Base-by-base conservation (phyloP, 2,888 invertebrate species). In the Seira ritae region DNA sequence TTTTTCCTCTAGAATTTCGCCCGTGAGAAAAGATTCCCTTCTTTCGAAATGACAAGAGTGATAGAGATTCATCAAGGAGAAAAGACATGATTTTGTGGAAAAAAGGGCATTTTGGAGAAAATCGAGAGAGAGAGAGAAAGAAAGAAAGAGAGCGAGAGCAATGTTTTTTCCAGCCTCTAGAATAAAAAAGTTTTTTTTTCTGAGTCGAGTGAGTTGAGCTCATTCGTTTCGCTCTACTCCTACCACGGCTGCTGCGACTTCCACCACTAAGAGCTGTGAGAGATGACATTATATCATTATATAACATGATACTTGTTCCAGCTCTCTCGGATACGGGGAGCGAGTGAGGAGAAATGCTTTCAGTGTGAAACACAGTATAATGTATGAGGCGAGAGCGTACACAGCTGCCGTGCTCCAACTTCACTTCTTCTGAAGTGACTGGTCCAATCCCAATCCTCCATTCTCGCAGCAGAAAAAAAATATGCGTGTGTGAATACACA, bases 211-310 rank as follows among this genome's bases (percentile, higher is more conserved):
- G 68, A 80, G 67, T 73, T 60, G 42, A 42, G 67, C 69, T 79
- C 68, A 80, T 80, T 80, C 80, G 67, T 60, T 68, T 81, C 81
- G 75, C 70, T 67, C 81, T 71, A 71, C 75, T 81, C 75, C 71
- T 71, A 81, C 81, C 81, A 81, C 81, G 71, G 66, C 74, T 81
- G 50, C 75, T 81, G 81, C 81, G 22, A 75, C 66, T 81, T 81
- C 71, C 74, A 75, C 81, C 81, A 81, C 81, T 81, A 76, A 70
- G 55, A 81, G 81, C 81, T 81, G 81, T 81, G 75, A 81, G 81
- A 81, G 81, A 75, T 81, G 81, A 81, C 81, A 81, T 81, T 81
- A 81, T 81, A 81, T 76, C 81, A 75, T 81, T 81, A 81, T 80
- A 80, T 80, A 80, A 80, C 80, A 74, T 81, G 81, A 81, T 81